Conservation (phyloP, 2,797 vertebrate species). For the Telmatherina bonti region DNA sequence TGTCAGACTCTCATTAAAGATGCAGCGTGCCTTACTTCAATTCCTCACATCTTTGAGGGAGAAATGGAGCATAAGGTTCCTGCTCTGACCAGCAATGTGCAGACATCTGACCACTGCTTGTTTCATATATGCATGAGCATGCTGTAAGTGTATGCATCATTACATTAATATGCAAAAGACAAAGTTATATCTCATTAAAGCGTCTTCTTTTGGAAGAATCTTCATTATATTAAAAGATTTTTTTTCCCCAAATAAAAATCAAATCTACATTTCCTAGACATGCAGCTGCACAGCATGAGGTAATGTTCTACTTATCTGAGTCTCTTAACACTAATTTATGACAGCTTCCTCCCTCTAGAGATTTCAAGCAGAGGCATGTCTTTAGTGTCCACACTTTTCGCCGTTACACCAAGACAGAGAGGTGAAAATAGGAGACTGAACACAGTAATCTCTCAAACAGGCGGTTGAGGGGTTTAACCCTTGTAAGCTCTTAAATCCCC, state of each 20-base stretch:
- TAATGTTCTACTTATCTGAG: slow-evolving; percentile 56
- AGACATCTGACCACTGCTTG: slow-evolving; percentile 59
- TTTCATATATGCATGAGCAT: slow-evolving; percentile 34
- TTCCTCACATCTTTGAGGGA: slow-evolving; percentile 63
- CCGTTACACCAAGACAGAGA: slow-evolving; percentile 55
- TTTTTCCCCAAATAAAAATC: slow-evolving; percentile 17
- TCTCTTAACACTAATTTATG: slow-evolving; percentile 63
- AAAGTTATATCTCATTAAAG: not conserved
- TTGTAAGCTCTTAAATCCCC: slow-evolving; percentile 66
- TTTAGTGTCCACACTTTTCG: slow-evolving; percentile 49
- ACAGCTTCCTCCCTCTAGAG: slow-evolving; percentile 58
- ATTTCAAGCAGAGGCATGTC: slow-evolving; percentile 67
- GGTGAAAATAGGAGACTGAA: slow-evolving; percentile 73
- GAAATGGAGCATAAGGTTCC: slow-evolving; percentile 71
- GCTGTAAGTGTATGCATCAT: slow-evolving; percentile 8
- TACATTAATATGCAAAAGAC: not conserved
- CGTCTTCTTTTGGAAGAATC: not conserved
- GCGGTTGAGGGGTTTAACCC: slow-evolving; percentile 66
- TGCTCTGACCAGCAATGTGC: slow-evolving; percentile 53
- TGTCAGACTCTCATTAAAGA: slow-evolving; percentile 81
- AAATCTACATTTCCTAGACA: slow-evolving; percentile 20
- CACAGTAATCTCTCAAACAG: slow-evolving; percentile 67
- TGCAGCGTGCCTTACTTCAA: slow-evolving; percentile 75
- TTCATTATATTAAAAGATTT: not conserved
- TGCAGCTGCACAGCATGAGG: slow-evolving; percentile 42